Base-by-base conservation (phyloP, 2,888 invertebrate genomes). In the Lithophane leautieri region DNA sequence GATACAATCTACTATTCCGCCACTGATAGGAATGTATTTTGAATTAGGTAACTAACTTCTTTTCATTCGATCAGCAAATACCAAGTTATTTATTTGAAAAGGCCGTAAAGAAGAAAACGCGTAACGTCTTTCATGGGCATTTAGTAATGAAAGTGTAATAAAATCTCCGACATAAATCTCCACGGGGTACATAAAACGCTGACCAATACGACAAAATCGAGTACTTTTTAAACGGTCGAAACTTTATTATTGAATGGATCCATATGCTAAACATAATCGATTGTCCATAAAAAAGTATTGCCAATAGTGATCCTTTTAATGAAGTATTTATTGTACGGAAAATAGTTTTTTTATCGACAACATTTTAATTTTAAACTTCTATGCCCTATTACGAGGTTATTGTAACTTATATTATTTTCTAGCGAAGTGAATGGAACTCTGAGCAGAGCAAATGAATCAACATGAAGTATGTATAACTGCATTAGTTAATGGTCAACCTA, bases 271-370 rank as follows among this genome's bases (percentile, higher is more conserved):
- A 19, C 19, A 4, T 34, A 34, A 9, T 42, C 16, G 54, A 47
- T 28, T 76, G 9, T 7, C 11, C 11, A 12, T n/a, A 22, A n/a
- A 52, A 19, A 52, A 22, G 1, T 3, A 28, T 12, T 50, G 16
- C 2, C 2, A 62, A 63, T 14, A 11, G 1, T 22, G 14, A 52
- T 47, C 11, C 40, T 19, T 28, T 7, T 28, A 52, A 16, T 14
- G 8, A 47, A 62, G 12, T 28, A 3, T n/a, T 28, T 44, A n/a
- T 22, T 60, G 28, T 12, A 58, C 34, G 25, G 2, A 16, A 34
- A 74, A 60, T 65, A 77, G 16, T 11, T 60, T 0, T 34, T 12
- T 22, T 54, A 79, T 77, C 62, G 62, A 56, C 42, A 80, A 40
- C n/a, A 8, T 25, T 79, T 52, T 25, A 25, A 52, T 54, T 12